These are phyloP conservation scores for Setipinna tenuifilis DNA, from an alignment of 2,797 vertebrate genomes.

Conservation along the genomic window DNA sequence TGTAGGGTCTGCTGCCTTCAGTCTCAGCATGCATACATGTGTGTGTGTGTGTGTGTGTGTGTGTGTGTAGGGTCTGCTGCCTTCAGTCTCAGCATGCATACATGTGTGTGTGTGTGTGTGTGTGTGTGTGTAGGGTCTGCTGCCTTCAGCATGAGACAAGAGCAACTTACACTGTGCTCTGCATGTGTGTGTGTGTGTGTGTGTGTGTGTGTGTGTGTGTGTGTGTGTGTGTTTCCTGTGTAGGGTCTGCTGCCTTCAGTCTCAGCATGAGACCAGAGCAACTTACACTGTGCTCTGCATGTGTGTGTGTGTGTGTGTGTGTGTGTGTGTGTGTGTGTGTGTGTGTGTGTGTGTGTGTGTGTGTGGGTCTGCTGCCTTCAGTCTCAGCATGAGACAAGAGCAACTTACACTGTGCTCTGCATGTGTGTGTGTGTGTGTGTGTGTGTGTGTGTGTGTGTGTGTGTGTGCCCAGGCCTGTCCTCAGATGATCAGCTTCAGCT, in stretches of 20 bases:
- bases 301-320: conserved; percentile 29
- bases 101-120: too few species aligned
- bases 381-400: too few species aligned
- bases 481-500: conserved; percentile 23
- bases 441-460: conserved; percentile 13
- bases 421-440: not conserved
- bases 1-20: too few species aligned
- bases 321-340: conserved; percentile 41
- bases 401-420: too few species aligned
- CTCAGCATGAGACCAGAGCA: too few species aligned
- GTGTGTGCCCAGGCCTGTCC: not conserved
- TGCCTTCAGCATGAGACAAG: not conserved
- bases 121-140: not conserved
- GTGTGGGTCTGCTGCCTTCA: too few species aligned
- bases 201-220: conserved; percentile 29
- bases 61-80: too few species aligned
- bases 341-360: conserved; percentile 16
- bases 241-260: not conserved
- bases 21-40: too few species aligned
- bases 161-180: too few species aligned
- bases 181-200: conserved; percentile 23
- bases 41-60: too few species aligned
- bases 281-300: not conserved
- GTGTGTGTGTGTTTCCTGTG: conserved; percentile 22
- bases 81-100: too few species aligned